Evolutionary conservation across 2,797 vertebrate genomes (phyloP).

Genomic region (Menidia menidia): DNA sequence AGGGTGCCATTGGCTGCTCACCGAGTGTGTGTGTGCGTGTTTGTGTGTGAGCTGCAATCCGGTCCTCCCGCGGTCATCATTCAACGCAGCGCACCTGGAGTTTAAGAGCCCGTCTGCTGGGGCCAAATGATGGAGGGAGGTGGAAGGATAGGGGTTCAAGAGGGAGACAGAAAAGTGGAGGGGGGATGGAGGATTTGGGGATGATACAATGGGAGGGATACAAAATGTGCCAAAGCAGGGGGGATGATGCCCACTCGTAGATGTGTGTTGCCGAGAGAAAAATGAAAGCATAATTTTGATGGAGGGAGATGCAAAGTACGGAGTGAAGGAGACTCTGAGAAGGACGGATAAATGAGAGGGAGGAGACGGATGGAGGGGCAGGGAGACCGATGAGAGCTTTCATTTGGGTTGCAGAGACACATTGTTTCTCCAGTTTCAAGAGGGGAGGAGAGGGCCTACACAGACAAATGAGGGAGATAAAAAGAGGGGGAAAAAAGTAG

Average conservation of each 20-base stretch:
- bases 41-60: constrained; percentile 14
- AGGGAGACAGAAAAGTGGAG: constrained; percentile 17
- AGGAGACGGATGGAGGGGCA: constrained; percentile 47
- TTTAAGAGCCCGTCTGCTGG: constrained; percentile 47
- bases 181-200: constrained; percentile 19
- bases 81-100: constrained; percentile 64
- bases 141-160: constrained; percentile 12
- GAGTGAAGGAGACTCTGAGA: constrained; percentile 4
- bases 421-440: constrained; percentile 45
- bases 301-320: constrained; percentile 12
- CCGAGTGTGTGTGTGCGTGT: constrained; percentile 1
- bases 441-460: constrained; percentile 22
- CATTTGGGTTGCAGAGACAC: constrained; percentile 42
- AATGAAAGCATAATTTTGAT: constrained; percentile 43
- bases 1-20: constrained; percentile 35
- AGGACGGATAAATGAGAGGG: constrained; percentile 47
- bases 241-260: neutral
- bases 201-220: constrained; percentile 17
- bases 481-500: constrained; percentile 7
- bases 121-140: constrained; percentile 56
- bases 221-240: constrained; percentile 31
- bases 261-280: constrained; percentile 33
- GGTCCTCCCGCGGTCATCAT: constrained; percentile 53
- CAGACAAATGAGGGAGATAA: constrained; percentile 28
- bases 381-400: constrained; percentile 45